Conservation (phyloP, 2,888 invertebrate genomes). For the Plagodis dolabraria region DNA sequence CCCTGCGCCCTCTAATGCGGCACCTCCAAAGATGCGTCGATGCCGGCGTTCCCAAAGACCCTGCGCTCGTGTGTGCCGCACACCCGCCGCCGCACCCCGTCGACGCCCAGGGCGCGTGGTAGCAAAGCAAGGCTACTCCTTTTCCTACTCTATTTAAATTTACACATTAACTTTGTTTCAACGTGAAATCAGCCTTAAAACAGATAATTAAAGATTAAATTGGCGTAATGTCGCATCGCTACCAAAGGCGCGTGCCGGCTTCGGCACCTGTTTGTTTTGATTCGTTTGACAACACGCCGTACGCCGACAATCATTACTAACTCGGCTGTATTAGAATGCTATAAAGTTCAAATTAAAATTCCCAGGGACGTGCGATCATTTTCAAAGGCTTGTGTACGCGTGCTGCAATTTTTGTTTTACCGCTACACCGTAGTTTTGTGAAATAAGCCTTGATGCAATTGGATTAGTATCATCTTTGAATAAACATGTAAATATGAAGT, state of each 20-base stretch:
- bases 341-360: too few relatives aligned
- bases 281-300: slow-evolving; percentile 1
- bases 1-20: neutral
- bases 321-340: too few relatives aligned
- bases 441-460: slow-evolving; percentile 1
- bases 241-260: slow-evolving; percentile 1
- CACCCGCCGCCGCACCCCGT: too few relatives aligned
- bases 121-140: slow-evolving; percentile 1
- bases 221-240: slow-evolving; percentile 1
- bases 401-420: neutral
- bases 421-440: neutral
- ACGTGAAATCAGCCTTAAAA: slow-evolving; percentile 1
- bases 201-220: slow-evolving; percentile 1
- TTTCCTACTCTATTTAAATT: slow-evolving; percentile 1
- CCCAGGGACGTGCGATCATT: neutral
- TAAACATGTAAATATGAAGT: slow-evolving; percentile 1
- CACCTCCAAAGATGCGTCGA: slow-evolving; percentile 3
- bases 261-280: slow-evolving; percentile 1
- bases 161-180: slow-evolving; percentile 1
- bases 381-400: slow-evolving; percentile 1
- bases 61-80: too few relatives aligned
- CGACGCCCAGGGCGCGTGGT: neutral
- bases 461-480: neutral
- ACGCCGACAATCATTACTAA: too few relatives aligned
- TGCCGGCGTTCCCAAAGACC: slow-evolving; percentile 1